Evolutionary conservation across 1,140 invertebrate genomes (phyloP).

Genomic region (Capitella teleta): DNA sequence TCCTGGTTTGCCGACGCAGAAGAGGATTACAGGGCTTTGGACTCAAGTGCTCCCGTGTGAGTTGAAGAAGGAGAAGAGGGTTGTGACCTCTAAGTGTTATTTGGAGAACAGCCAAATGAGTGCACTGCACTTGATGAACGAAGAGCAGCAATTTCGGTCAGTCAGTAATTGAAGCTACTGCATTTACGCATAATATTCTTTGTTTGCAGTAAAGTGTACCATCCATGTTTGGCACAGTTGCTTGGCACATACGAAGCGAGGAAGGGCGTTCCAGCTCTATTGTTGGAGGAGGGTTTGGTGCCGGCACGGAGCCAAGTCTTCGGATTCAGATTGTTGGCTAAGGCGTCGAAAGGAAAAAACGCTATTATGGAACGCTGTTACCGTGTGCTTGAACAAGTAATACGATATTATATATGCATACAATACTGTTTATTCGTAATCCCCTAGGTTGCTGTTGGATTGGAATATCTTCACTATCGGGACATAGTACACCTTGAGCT

Average conservation of each 20-base stretch:
- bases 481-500: constrained; percentile 26
- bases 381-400: neutral
- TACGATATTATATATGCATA: constrained; percentile 1
- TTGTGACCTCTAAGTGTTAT: neutral
- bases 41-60: neutral
- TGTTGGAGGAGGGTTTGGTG: neutral
- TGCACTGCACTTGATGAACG: neutral
- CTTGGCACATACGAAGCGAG: neutral
- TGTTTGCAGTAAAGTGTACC: neutral
- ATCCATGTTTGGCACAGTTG: neutral
- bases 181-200: neutral
- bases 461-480: constrained; percentile 21
- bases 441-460: constrained; percentile 6
- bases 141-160: neutral
- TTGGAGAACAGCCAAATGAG: neutral
- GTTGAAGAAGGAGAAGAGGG: neutral
- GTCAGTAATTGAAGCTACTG: neutral
- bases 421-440: neutral
- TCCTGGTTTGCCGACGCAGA: neutral
- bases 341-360: neutral
- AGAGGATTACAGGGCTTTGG: neutral
- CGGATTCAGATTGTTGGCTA: neutral
- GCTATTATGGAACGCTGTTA: neutral
- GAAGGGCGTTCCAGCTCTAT: neutral
- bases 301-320: neutral